Evolutionary conservation across 92 coral and sea anemone genomes (phyloP).

Genomic region (Epizoanthus scotinus): DNA sequence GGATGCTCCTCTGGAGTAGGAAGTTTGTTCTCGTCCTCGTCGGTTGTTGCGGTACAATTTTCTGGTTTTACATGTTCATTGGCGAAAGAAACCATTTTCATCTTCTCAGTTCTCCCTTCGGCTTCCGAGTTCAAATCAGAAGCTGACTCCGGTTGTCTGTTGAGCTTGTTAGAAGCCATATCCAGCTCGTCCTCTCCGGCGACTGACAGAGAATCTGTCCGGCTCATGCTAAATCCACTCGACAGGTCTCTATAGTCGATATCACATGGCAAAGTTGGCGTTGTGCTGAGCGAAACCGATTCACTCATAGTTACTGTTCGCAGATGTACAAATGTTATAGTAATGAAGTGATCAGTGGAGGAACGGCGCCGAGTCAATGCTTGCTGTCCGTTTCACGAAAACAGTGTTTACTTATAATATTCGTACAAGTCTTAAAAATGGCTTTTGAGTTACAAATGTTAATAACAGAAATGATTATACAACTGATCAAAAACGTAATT

Average conservation of each 20-base stretch:
- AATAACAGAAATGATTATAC: too few relatives aligned
- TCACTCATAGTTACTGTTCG: slow-evolving; percentile 20
- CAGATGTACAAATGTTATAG: too few relatives aligned
- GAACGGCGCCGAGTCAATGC: too few relatives aligned
- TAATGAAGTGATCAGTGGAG: too few relatives aligned
- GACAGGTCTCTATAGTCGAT: slow-evolving; percentile 25
- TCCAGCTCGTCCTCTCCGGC: slow-evolving; percentile 23
- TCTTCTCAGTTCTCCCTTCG: not conserved
- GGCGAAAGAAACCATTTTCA: not conserved
- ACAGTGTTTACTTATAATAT: too few relatives aligned
- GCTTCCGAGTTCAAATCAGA: not conserved
- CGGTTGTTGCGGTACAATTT: not conserved
- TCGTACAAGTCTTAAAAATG: too few relatives aligned
- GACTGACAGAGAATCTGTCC: slow-evolving; percentile 8
- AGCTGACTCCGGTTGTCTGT: not conserved
- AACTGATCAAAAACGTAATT: too few relatives aligned
- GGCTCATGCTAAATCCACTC: slow-evolving; percentile 17
- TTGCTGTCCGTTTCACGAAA: too few relatives aligned
- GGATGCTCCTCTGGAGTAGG: slow-evolving; percentile 54
- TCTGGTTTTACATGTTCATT: not conserved
- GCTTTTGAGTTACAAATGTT: too few relatives aligned
- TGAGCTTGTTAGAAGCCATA: not conserved
- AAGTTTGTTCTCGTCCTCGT: not conserved
- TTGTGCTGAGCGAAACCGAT: slow-evolving; percentile 18
- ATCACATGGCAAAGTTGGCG: slow-evolving; percentile 27